A percentile compares a stretch with the other conserved stretches of the same genome.
phyloP scores from a whole-genome alignment of 2,888 invertebrate species.

The Callinectes sapidus region DNA sequence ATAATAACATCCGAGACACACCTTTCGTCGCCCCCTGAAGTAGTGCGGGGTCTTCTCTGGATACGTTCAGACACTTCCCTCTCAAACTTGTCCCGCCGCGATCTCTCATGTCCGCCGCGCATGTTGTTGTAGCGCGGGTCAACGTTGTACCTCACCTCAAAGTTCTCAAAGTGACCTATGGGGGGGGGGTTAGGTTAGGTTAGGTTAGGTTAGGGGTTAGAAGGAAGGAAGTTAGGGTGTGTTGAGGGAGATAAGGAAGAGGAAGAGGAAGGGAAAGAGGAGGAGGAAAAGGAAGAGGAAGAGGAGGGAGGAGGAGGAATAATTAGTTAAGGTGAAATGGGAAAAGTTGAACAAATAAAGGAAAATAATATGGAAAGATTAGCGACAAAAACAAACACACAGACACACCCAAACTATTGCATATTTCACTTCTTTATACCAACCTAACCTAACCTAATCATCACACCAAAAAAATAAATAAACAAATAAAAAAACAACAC shows the following conservation, averaged over 20 bases:
- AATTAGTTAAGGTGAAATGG: too few relatives aligned
- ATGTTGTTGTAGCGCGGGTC: constrained; percentile 57
- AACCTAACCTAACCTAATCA: too few relatives aligned
- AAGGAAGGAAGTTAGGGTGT: background rate
- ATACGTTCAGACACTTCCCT: constrained; percentile 66
- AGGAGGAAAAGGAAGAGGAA: background rate
- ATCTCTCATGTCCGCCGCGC: constrained; percentile 58
- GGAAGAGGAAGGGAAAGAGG: background rate
- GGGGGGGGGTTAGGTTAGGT: background rate
- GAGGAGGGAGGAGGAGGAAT: background rate
- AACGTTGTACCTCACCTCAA: constrained; percentile 71
- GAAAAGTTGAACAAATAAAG: background rate
- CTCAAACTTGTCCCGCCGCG: constrained; percentile 66
- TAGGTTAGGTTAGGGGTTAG: background rate
- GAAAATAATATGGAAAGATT: background rate
- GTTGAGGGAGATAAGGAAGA: background rate
- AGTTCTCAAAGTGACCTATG: constrained; percentile 72
- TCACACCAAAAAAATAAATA: too few relatives aligned
- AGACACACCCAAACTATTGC: background rate
- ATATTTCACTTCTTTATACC: too few relatives aligned
- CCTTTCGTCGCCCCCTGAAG: constrained; percentile 41
- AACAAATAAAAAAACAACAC: background rate
- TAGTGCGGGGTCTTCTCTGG: constrained; percentile 52
- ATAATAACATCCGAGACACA: too few relatives aligned
- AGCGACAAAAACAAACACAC: background rate